Conservation (phyloP, 2,113 vertebrate species). For the Phocoena sinus region DNA sequence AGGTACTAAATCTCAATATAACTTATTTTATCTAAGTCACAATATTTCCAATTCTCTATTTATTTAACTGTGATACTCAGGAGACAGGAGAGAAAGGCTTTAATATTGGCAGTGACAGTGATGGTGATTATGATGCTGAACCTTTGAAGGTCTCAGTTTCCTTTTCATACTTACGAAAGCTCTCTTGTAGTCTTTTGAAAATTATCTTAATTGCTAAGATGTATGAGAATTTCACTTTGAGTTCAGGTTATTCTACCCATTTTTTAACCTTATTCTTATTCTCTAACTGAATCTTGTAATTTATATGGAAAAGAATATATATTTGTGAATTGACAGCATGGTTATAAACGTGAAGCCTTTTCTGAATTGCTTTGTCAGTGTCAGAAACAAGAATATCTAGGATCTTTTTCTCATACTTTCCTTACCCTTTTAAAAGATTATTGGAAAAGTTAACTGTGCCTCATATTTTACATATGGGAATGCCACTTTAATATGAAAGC, state of each 20-base stretch:
- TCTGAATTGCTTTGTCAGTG: background rate
- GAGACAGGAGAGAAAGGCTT: background rate
- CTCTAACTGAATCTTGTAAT: background rate
- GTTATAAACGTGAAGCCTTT: background rate
- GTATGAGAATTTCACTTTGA: background rate
- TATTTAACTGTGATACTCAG: background rate
- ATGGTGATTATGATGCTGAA: background rate
- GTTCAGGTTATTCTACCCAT: background rate
- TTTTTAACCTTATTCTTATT: background rate
- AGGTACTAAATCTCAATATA: background rate
- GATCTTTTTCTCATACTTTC: background rate
- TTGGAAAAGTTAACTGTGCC: background rate
- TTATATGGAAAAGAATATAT: background rate
- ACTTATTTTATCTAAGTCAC: background rate
- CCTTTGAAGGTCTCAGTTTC: background rate
- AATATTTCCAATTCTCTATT: background rate
- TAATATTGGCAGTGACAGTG: background rate
- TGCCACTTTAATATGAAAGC: background rate
- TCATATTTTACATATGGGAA: background rate
- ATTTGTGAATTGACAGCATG: background rate
- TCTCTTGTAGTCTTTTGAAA: background rate
- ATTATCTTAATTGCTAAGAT: background rate
- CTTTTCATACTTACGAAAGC: background rate
- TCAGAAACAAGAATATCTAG: background rate
- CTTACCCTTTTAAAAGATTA: background rate